Percentiles rank a stretch among this genome's conserved stretches.
phyloP scores from a whole-genome alignment of 92 coral and sea anemone species.

The Nematostella vectensis region DNA sequence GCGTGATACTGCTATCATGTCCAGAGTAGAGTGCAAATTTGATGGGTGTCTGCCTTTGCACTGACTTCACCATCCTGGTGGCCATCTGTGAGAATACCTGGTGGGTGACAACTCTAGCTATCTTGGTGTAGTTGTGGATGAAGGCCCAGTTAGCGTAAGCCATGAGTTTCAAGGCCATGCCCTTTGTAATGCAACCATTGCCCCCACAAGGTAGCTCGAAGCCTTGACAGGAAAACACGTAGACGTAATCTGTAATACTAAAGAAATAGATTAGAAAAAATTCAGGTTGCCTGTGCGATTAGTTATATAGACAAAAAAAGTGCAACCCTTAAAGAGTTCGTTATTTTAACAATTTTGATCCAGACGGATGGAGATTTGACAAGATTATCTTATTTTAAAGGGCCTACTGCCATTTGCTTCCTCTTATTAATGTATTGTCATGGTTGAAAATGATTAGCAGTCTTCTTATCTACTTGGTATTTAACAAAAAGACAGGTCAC shows the following conservation, averaged over 20 bases:
- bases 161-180: constrained; percentile 32
- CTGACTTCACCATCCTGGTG: constrained; percentile 51
- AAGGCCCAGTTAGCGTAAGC: constrained; percentile 52
- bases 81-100: constrained; percentile 70
- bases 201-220: constrained; percentile 66
- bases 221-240: constrained; percentile 64
- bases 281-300: no score
- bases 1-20: constrained; percentile 75
- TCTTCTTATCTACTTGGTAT: no score
- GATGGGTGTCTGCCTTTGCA: constrained; percentile 28
- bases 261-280: background rate
- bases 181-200: constrained; percentile 63
- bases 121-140: constrained; percentile 44
- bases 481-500: no score
- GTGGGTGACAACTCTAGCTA: constrained; percentile 40
- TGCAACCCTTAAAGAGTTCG: no score
- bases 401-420: no score
- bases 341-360: no score
- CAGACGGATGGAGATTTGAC: no score
- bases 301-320: no score
- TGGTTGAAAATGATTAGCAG: no score
- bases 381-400: no score
- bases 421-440: no score
- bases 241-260: constrained; percentile 67
- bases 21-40: constrained; percentile 75